These are phyloP conservation scores for Gryon sp. DNA, from an alignment of 1,140 invertebrate species.

Conservation along the genomic window DNA sequence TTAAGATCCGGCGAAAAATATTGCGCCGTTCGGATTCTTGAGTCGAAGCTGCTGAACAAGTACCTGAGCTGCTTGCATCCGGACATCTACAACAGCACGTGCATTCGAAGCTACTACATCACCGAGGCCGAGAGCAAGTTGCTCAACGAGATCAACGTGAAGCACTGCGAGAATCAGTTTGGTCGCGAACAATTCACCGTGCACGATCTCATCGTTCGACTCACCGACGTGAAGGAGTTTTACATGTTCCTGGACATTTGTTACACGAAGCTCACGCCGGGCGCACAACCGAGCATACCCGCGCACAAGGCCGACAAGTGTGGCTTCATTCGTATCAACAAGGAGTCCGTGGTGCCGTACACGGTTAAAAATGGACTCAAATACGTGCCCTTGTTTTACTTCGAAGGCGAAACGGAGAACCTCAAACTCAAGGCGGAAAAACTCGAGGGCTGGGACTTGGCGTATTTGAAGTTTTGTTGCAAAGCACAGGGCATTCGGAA, in stretches of 20 bases:
- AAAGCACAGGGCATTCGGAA: slow-evolving; percentile 95
- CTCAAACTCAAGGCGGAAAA: slow-evolving; percentile 91
- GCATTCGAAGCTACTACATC: slow-evolving; percentile 95
- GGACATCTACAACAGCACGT: slow-evolving; percentile 92
- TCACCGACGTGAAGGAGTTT: slow-evolving; percentile 93
- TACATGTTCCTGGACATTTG: slow-evolving; percentile 94
- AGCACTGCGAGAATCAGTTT: slow-evolving; percentile 94
- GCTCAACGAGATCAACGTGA: slow-evolving; percentile 95
- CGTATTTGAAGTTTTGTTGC: slow-evolving; percentile 95
- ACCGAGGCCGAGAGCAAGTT: slow-evolving; percentile 93
- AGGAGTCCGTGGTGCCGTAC: slow-evolving; percentile 95
- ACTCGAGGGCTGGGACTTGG: slow-evolving; percentile 93
- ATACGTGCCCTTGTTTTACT: slow-evolving; percentile 96
- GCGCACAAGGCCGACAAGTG: slow-evolving; percentile 86
- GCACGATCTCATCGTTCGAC: slow-evolving; percentile 92
- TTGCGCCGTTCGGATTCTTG: slow-evolving; percentile 94
- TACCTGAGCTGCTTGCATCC: slow-evolving; percentile 89
- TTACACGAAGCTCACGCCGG: slow-evolving; percentile 87
- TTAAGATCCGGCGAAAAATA: slow-evolving; percentile 91
- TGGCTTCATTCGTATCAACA: slow-evolving; percentile 96
- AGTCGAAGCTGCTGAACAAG: slow-evolving; percentile 91
- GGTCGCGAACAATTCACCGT: slow-evolving; percentile 92
- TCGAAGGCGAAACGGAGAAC: slow-evolving; percentile 95
- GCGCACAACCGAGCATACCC: slow-evolving; percentile 81
- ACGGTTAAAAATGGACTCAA: slow-evolving; percentile 90